Base-by-base conservation (phyloP, 2,888 invertebrate species). In the Drosophila cognata region DNA sequence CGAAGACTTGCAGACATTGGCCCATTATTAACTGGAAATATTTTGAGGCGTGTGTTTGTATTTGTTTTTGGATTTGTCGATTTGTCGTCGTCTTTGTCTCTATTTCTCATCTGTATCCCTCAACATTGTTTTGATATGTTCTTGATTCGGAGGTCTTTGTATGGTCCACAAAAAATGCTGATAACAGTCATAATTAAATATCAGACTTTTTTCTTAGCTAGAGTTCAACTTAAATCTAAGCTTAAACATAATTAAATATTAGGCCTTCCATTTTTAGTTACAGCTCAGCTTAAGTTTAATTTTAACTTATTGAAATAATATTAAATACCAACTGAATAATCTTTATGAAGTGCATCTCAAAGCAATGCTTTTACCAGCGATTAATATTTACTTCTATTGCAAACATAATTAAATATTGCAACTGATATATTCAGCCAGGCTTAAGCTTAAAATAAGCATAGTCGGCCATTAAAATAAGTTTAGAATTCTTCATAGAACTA, bases 21-120 rank as follows among this genome's bases (percentile, higher is more conserved):
- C 50, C 46, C 70, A 75, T 85, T 79, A 85, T 86, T 86, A 86
- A 88, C 85, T 86, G 80, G 82, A 86, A 88, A 82, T 81, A 86
- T 88, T 85, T 85, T 74, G 71, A 86, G 85, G 88, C 88, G 85
- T 88, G 84, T 77, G 72, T 88, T 77, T 78, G 69, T 64, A 36
- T 71, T 64, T 60, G 50, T 4, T 13, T 74, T 68, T 62, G 63
- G 28, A 41, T 52, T 70, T 67, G 70, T 66, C 29, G 28, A 41
- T 52, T 70, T 67, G 70, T 66, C 29, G 68, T 64, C 55, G 38
- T 25, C n/a, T 55, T 11, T 55, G 55, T 55, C 16, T 56, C 51
- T 38, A 31, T 55, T 51, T n/a, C 31, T 38, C 41, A 36, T 48
- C 38, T 57, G n/a, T 28, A 48, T 50, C 11, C 57, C 57, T 35